phyloP scores from a whole-genome alignment of 2,797 vertebrate genomes.

The Capromys pilorides region DNA sequence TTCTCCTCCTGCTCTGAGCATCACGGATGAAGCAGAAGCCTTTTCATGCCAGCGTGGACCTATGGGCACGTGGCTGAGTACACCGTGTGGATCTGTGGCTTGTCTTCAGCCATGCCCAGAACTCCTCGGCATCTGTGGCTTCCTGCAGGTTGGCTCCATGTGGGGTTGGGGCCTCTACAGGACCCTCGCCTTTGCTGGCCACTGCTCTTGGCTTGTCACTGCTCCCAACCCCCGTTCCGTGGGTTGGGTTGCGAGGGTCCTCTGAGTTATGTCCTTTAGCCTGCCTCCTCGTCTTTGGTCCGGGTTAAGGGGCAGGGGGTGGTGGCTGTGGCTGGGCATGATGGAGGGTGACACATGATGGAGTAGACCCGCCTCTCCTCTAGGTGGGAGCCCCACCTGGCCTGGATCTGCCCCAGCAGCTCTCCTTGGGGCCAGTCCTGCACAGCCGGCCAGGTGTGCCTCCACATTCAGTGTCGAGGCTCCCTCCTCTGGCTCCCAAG shows the following conservation, averaged over 20 bases:
- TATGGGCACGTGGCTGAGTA: rapidly evolving
- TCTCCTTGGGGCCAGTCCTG: too few species aligned
- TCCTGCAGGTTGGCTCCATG: neutral
- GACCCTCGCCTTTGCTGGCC: neutral
- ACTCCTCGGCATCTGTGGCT: neutral
- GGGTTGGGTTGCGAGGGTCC: too few species aligned
- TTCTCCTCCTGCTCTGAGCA: neutral
- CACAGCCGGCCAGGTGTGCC: neutral
- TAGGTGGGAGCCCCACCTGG: neutral
- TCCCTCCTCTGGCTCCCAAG: too few species aligned
- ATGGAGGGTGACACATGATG: neutral
- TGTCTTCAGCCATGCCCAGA: neutral
- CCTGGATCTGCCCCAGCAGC: too few species aligned
- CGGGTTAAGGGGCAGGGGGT: neutral
- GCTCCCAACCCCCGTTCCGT: neutral
- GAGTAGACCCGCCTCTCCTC: rapidly evolving
- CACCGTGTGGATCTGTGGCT: neutral
- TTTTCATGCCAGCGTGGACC: neutral
- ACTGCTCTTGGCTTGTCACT: neutral
- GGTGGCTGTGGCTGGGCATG: neutral
- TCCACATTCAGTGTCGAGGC: neutral
- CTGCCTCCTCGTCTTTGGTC: neutral
- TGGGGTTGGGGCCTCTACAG: neutral
- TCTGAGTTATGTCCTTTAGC: neutral
- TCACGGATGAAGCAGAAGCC: too few species aligned